These are phyloP conservation scores for Callinectes sapidus DNA, from an alignment of 2,888 invertebrate genomes.

Conservation along the genomic window DNA sequence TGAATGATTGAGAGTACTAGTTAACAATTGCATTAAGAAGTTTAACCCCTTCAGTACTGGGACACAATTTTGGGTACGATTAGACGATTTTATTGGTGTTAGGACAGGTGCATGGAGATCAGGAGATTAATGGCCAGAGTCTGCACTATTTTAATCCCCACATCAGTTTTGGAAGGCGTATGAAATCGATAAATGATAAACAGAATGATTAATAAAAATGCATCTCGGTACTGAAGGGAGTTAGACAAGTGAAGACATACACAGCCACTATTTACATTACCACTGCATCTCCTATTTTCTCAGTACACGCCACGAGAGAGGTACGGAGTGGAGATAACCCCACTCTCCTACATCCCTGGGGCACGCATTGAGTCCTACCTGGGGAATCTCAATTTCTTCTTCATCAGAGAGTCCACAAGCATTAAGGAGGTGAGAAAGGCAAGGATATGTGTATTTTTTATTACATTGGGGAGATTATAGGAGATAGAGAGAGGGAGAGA, in stretches of 20 bases:
- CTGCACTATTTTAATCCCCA: too few relatives aligned
- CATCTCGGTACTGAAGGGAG: too few relatives aligned
- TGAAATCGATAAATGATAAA: too few relatives aligned
- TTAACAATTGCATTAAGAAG: too few relatives aligned
- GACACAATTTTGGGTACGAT: too few relatives aligned
- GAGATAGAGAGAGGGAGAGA: constrained; percentile 51
- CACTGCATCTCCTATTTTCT: not conserved
- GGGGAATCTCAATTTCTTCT: constrained; percentile 94
- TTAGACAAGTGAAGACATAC: not conserved
- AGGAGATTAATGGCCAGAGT: too few relatives aligned
- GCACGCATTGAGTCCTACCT: constrained; percentile 87
- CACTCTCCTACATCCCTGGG: constrained; percentile 87
- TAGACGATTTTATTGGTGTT: too few relatives aligned
- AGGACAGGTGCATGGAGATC: too few relatives aligned
- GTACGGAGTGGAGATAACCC: constrained; percentile 87
- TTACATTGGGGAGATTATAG: not conserved
- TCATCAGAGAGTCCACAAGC: constrained; percentile 95
- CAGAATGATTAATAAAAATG: too few relatives aligned
- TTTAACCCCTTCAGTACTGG: too few relatives aligned
- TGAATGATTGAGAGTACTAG: too few relatives aligned
- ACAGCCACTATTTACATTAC: not conserved
- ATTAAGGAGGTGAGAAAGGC: constrained; percentile 82
- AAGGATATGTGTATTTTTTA: not conserved
- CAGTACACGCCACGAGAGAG: constrained; percentile 72
- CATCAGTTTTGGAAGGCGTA: too few relatives aligned